Conservation (phyloP, 2,888 invertebrate genomes). For the Oscheius myriophilus region DNA sequence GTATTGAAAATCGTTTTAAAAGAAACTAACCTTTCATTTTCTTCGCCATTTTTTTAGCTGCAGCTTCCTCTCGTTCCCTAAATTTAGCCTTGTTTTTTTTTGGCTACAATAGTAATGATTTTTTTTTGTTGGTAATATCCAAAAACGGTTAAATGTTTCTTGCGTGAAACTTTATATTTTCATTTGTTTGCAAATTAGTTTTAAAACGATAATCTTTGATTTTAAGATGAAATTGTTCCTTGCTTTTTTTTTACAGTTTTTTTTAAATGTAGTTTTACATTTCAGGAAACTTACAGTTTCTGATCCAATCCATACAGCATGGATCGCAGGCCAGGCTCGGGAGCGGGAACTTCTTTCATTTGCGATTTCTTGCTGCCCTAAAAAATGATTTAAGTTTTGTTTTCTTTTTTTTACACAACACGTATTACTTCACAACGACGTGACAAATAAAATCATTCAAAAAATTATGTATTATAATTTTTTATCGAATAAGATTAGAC, state of each 20-base stretch:
- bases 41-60: conserved; percentile 49
- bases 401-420: no score
- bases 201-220: no score
- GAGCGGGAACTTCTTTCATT: not conserved
- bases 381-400: not conserved
- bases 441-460: no score
- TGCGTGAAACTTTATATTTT: no score
- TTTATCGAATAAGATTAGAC: no score
- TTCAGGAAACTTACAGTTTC: conserved; percentile 47
- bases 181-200: no score
- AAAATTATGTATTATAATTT: not conserved
- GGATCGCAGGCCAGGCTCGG: conserved; percentile 60
- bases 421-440: no score
- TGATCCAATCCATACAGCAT: conserved; percentile 62
- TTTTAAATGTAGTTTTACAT: not conserved
- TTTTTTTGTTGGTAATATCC: no score
- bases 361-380: conserved; percentile 39
- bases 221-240: no score
- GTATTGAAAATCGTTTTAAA: no score
- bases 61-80: conserved; percentile 51
- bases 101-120: not conserved
- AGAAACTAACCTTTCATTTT: conserved; percentile 51
- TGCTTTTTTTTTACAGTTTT: conserved; percentile 1
- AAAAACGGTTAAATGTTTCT: no score
- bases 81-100: no score